These are phyloP conservation scores for Ameiurus melas DNA, from an alignment of 2,113 vertebrate genomes.

Conservation along the genomic window DNA sequence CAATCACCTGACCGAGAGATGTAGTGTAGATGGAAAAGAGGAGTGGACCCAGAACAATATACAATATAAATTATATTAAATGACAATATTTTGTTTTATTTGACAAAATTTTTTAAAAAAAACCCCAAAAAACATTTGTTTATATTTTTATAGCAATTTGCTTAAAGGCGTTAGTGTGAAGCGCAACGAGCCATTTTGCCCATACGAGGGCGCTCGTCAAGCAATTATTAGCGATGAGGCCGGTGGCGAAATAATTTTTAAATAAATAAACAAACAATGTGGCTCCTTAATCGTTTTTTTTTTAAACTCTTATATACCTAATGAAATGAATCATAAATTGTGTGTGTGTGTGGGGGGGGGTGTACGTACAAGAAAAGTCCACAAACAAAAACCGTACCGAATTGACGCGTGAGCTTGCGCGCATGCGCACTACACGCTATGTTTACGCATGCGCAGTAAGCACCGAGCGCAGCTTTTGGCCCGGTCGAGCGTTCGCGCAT, in stretches of 20 bases:
- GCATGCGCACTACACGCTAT: neutral
- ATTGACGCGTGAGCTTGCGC: neutral
- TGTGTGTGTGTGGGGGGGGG: too few species aligned
- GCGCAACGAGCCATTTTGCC: neutral
- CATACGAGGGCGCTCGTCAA: neutral
- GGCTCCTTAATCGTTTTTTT: too few species aligned
- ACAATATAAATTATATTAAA: too few species aligned
- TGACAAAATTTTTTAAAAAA: too few species aligned
- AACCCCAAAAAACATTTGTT: too few species aligned
- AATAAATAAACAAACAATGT: neutral
- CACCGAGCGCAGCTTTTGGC: neutral
- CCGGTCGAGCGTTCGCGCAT: constrained; percentile 58
- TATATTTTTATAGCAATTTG: neutral
- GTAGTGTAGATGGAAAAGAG: too few species aligned
- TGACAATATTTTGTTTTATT: too few species aligned
- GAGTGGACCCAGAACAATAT: too few species aligned
- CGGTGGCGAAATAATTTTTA: neutral
- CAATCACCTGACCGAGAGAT: too few species aligned
- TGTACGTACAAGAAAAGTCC: neutral
- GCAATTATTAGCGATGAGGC: neutral
- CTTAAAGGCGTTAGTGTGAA: neutral
- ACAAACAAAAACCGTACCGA: neutral
- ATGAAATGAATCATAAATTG: neutral
- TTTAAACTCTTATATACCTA: neutral
- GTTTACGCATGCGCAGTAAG: neutral